Evolutionary conservation across 2,797 vertebrate genomes (phyloP), one percentile per base, ranked within the genome.

Genomic region (Liasis olivaceus): DNA sequence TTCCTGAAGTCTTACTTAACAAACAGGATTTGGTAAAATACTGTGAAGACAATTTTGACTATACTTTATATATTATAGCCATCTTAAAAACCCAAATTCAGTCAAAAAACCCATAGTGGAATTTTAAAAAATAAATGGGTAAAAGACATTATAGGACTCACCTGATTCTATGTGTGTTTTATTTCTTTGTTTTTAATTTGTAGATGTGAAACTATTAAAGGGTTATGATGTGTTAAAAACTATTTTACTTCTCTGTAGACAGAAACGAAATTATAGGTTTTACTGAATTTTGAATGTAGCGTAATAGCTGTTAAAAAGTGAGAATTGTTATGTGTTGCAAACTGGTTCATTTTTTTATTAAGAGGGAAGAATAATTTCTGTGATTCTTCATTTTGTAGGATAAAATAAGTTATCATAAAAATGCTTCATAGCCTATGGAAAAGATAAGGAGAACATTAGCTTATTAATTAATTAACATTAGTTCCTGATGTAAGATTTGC

Each of bases 401-500:
- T 26, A 2, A 6, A 90, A 85, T 24, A n/a, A 87, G 11, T 56
- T 93, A 92, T 95, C 94, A 90, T 64, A 59, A 87, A 89, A 94
- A 95, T 85, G 0, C 28, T 59, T 62, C 36, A 0, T 93, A 72
- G 90, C 84, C 90, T 96, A 96, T 95, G 95, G 77, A 94, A 95
- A 94, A 91, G 95, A 0, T 77, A 91, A 95, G 89, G 91, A 92
- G 87, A 95, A 92, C 62, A 0, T 20, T 96, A 90, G 91, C 92
- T 42, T 42, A 42, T 42, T 42, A 42, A 42, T 42, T 42, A 42
- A 42, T 42, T 42, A 42, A 42, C 42, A 36, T 96, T 92, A 93
- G 91, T 95, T 94, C 56, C 90, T 93, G 93, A 94, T 93, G 72
- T 62, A 2, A 89, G 94, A 56, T 95, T 97, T 97, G 92, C 94